Conservation (phyloP, 2,797 vertebrate genomes). For the Vultur gryphus region DNA sequence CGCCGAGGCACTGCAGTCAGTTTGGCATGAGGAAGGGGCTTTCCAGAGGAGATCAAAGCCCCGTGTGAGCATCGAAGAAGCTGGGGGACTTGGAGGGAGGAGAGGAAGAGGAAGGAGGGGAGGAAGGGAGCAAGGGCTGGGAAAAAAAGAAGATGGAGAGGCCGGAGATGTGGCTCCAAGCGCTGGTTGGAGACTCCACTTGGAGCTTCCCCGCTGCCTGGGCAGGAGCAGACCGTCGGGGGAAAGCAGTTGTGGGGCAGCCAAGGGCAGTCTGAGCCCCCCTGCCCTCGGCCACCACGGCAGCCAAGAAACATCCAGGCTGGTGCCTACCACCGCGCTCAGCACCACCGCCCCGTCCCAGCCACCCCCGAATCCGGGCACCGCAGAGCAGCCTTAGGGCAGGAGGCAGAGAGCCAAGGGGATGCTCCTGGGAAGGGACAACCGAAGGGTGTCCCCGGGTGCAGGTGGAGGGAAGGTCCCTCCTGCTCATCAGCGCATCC, state of each 20-base stretch:
- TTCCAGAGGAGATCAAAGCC: constrained; percentile 39
- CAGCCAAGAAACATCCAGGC: not conserved
- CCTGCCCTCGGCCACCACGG: not conserved
- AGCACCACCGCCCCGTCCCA: accelerated
- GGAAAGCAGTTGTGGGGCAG: not conserved
- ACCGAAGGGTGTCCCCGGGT: accelerated
- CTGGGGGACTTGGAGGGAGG: not conserved
- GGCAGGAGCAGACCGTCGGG: accelerated
- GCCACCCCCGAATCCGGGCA: accelerated
- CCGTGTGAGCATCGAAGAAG: not conserved
- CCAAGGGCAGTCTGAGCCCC: accelerated
- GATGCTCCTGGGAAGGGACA: not conserved
- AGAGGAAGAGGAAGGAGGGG: not conserved
- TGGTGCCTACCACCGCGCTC: accelerated
- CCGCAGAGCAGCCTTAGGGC: not conserved
- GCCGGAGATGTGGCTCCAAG: accelerated
- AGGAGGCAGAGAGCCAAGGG: accelerated
- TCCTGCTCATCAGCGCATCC: not conserved
- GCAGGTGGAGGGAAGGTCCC: not conserved
- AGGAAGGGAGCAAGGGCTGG: not conserved
- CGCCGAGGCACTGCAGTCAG: not conserved
- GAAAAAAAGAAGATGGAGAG: not conserved
- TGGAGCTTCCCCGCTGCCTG: not conserved
- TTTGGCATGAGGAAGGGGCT: not conserved
- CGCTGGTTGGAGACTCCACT: accelerated